A percentile compares a stretch with the other conserved stretches of the same genome.
Evolutionary conservation across 2,113 vertebrate genomes (phyloP).

Genomic region (Gallinago paraguaiae): DNA sequence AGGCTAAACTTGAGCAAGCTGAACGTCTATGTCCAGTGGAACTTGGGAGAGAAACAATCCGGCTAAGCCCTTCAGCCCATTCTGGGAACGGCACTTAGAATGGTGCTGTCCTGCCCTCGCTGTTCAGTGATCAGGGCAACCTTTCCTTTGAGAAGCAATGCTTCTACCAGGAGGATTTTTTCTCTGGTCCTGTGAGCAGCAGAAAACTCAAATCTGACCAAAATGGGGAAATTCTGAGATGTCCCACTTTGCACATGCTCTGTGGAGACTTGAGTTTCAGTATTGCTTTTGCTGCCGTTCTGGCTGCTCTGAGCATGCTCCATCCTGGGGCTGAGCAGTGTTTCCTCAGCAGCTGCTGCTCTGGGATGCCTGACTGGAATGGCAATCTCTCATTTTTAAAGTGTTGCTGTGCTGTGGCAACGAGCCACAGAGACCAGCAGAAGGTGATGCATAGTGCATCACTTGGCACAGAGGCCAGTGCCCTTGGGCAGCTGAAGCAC

Average conservation of each 20-base stretch:
- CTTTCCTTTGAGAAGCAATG: neutral
- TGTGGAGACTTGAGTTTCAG: neutral
- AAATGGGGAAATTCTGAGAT: neutral
- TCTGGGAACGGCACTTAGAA: neutral
- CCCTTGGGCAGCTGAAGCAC: neutral
- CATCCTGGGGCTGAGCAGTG: fast-evolving
- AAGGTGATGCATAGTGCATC: neutral
- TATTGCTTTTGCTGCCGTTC: neutral
- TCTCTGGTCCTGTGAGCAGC: neutral
- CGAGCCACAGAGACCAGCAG: neutral
- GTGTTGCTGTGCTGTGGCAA: neutral
- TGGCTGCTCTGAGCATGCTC: neutral
- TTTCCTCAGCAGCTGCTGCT: neutral
- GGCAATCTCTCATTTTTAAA: neutral
- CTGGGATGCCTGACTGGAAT: neutral
- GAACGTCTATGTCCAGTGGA: neutral
- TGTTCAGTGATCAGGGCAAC: fast-evolving
- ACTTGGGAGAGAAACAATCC: neutral
- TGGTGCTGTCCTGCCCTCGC: neutral
- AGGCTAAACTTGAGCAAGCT: neutral
- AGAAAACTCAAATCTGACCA: neutral
- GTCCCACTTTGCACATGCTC: neutral
- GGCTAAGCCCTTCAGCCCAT: neutral
- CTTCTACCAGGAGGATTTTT: neutral
- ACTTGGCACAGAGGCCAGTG: fast-evolving